Evolutionary conservation across 2,888 invertebrate species (phyloP).

Genomic region (Fragum fragum): DNA sequence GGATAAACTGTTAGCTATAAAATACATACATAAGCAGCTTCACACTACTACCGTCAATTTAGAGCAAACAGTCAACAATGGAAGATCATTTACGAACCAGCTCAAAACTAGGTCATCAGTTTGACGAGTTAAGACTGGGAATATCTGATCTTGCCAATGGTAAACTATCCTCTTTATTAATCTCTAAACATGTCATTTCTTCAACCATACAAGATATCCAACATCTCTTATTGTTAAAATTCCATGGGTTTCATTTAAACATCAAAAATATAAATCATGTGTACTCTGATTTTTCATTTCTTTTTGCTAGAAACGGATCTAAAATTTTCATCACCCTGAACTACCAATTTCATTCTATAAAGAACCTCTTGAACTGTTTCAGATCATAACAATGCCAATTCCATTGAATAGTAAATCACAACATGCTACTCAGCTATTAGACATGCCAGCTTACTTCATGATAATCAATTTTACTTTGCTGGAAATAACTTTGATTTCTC

Average conservation of each 20-base stretch:
- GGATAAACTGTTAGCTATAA: constrained; percentile 44
- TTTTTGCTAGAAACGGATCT: constrained; percentile 40
- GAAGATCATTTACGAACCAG: constrained; percentile 38
- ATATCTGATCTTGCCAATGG: constrained; percentile 38
- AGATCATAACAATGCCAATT: constrained; percentile 50
- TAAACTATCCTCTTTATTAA: constrained; percentile 40
- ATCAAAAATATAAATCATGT: constrained; percentile 12
- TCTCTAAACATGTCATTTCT: constrained; percentile 14
- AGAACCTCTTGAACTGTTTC: constrained; percentile 44
- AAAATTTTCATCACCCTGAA: constrained; percentile 44
- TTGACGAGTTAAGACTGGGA: constrained; percentile 40
- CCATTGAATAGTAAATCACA: constrained; percentile 54
- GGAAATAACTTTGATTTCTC: constrained; percentile 16
- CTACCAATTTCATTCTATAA: constrained; percentile 52
- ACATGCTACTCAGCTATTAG: constrained; percentile 58
- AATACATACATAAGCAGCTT: constrained; percentile 26
- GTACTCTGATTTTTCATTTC: constrained; percentile 37
- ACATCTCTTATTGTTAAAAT: constrained; percentile 29
- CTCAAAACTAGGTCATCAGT: constrained; percentile 15
- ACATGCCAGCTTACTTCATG: constrained; percentile 46
- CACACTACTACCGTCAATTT: constrained; percentile 14
- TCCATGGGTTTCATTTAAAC: constrained; percentile 44
- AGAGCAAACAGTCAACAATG: constrained; percentile 20
- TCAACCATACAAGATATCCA: constrained; percentile 31
- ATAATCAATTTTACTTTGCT: constrained; percentile 35